Percentiles rank a stretch among this genome's conserved stretches.
Conservation (phyloP, 2,888 invertebrate genomes). For the Mellilla xanthometata region DNA sequence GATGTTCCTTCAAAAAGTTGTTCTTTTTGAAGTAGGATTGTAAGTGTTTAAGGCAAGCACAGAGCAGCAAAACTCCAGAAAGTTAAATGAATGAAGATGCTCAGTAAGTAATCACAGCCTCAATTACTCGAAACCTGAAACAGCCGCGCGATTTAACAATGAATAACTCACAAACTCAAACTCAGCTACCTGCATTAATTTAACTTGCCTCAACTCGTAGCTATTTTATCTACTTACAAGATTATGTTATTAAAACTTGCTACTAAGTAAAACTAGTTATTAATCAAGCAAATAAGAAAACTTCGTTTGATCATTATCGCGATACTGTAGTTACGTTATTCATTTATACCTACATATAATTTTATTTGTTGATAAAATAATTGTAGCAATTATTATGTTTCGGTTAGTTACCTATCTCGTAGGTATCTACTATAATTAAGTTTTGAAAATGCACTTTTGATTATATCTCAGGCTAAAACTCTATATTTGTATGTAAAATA, state of each 20-base stretch:
- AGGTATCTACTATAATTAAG: too few species aligned
- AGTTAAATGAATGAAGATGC: conserved; percentile 27
- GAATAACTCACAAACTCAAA: conserved; percentile 39
- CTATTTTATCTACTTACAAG: conserved; percentile 29
- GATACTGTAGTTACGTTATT: too few species aligned
- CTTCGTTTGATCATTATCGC: neutral
- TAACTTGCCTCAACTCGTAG: conserved; percentile 31
- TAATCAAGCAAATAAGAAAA: neutral
- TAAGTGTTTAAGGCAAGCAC: too few species aligned
- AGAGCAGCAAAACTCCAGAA: neutral
- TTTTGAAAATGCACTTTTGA: too few species aligned
- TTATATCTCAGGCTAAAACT: too few species aligned
- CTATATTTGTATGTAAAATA: too few species aligned
- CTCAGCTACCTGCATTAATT: conserved; percentile 36
- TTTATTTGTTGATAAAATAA: too few species aligned
- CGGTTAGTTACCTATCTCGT: too few species aligned
- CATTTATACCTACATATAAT: too few species aligned
- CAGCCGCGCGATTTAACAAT: conserved; percentile 57
- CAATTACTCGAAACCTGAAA: conserved; percentile 48
- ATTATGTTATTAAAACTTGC: conserved; percentile 18
- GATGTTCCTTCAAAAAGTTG: too few species aligned
- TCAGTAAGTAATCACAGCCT: conserved; percentile 50
- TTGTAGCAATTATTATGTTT: too few species aligned
- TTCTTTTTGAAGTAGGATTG: too few species aligned
- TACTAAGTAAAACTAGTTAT: neutral